A percentile compares a stretch with the other conserved stretches of the same genome.
Evolutionary conservation across 2,113 vertebrate species (phyloP).

Genomic region (Galbula dea): DNA sequence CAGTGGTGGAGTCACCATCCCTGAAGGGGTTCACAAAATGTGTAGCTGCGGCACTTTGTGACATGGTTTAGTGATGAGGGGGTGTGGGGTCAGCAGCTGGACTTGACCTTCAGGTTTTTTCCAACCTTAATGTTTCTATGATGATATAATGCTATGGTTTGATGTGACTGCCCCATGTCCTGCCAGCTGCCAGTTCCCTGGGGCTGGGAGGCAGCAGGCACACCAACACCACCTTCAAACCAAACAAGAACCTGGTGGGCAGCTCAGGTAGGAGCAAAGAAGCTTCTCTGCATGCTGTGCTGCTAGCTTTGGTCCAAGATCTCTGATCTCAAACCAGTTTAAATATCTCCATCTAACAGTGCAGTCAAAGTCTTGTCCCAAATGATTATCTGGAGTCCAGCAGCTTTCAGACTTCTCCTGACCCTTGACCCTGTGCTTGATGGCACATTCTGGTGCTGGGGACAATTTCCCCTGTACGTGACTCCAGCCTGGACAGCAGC

Average conservation of each 20-base stretch:
- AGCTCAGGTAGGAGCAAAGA: neutral
- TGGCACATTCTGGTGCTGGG: neutral
- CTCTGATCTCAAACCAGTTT: neutral
- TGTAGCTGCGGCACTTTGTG: too few species aligned
- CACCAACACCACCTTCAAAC: too few species aligned
- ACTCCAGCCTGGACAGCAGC: neutral
- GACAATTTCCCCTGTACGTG: neutral
- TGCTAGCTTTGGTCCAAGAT: neutral
- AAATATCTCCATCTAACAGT: neutral
- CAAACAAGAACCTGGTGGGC: neutral
- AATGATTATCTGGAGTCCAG: neutral
- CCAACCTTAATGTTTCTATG: too few species aligned
- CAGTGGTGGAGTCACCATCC: too few species aligned
- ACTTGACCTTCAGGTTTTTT: too few species aligned
- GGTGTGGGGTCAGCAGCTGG: too few species aligned
- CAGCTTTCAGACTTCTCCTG: neutral
- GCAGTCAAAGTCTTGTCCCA: neutral
- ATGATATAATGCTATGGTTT: neutral
- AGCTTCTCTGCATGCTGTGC: accelerated
- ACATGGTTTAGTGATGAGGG: too few species aligned
- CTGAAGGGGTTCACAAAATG: too few species aligned
- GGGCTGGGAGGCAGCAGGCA: neutral
- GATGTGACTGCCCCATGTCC: accelerated
- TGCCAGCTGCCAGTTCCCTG: accelerated
- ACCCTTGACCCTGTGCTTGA: neutral